A percentile compares a stretch with the other conserved stretches of the same genome.
phyloP scores from a whole-genome alignment of 2,888 invertebrate genomes.

The Drosophila greeni region DNA sequence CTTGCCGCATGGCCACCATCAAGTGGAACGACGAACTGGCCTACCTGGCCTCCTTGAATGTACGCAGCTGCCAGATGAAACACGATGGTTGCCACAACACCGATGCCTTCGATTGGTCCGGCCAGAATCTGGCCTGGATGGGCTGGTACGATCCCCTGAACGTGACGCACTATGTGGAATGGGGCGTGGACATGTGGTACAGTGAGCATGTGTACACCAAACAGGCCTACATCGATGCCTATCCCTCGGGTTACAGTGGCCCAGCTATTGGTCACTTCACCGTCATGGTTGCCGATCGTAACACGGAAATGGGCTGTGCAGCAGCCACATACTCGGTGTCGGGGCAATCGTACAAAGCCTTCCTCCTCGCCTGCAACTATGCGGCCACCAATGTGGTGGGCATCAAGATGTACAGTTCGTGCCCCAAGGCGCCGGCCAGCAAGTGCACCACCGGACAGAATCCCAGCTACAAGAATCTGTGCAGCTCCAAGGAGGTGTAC shows the following conservation, averaged over 20 bases:
- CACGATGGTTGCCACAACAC: slow-evolving; percentile 72
- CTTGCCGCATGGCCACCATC: slow-evolving; percentile 70
- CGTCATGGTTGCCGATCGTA: slow-evolving; percentile 66
- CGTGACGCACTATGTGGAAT: neutral
- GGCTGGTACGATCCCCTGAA: slow-evolving; percentile 43
- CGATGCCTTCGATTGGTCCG: slow-evolving; percentile 56
- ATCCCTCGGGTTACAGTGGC: slow-evolving; percentile 55
- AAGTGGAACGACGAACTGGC: slow-evolving; percentile 68
- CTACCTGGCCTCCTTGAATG: slow-evolving; percentile 63
- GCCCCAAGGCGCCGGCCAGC: slow-evolving; percentile 46
- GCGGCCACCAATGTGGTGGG: slow-evolving; percentile 63
- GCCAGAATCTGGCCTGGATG: slow-evolving; percentile 68
- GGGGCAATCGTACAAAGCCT: slow-evolving; percentile 47
- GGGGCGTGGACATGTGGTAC: slow-evolving; percentile 64
- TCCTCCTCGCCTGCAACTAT: slow-evolving; percentile 71
- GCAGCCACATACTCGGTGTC: slow-evolving; percentile 41
- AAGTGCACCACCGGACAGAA: slow-evolving; percentile 63
- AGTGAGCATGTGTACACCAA: slow-evolving; percentile 48
- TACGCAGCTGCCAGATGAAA: slow-evolving; percentile 55
- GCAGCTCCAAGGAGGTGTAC: slow-evolving; percentile 49
- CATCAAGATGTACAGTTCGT: slow-evolving; percentile 53
- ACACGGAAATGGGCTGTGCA: slow-evolving; percentile 67
- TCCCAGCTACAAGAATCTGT: slow-evolving; percentile 51
- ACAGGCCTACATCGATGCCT: slow-evolving; percentile 49
- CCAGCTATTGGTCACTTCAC: slow-evolving; percentile 70